phyloP scores from a whole-genome alignment of 1,140 invertebrate species.

The Drosophila kepulauana region DNA sequence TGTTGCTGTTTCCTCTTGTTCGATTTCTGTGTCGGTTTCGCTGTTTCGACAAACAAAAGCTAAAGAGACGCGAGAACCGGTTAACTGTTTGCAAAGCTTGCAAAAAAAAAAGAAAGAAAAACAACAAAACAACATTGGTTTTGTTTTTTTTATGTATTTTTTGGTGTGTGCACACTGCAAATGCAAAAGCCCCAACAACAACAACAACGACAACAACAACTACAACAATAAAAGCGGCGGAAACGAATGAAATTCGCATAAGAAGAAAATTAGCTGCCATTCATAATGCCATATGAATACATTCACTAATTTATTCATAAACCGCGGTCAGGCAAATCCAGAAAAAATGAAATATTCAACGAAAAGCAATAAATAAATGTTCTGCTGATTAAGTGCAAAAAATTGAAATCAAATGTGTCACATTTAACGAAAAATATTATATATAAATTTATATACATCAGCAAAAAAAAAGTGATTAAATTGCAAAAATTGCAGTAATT shows the following conservation, averaged over 20 bases:
- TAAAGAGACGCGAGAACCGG: slow-evolving; percentile 47
- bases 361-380: slow-evolving; percentile 6
- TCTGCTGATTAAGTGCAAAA: slow-evolving; percentile 38
- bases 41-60: slow-evolving; percentile 48
- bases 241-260: slow-evolving; percentile 37
- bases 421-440: slow-evolving; percentile 17
- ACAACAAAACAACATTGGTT: slow-evolving; percentile 17
- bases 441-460: neutral
- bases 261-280: slow-evolving; percentile 47
- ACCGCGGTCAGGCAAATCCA: neutral
- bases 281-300: slow-evolving; percentile 32
- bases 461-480: slow-evolving; percentile 16
- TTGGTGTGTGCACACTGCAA: slow-evolving; percentile 42
- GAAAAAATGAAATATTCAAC: slow-evolving; percentile 3
- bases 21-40: slow-evolving; percentile 41
- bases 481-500: slow-evolving; percentile 22
- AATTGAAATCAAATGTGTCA: slow-evolving; percentile 19
- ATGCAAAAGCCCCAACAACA: slow-evolving; percentile 34
- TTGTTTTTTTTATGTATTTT: slow-evolving; percentile 37
- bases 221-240: slow-evolving; percentile 34
- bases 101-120: slow-evolving; percentile 36
- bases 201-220: neutral
- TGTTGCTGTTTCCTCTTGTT: slow-evolving; percentile 38
- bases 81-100: slow-evolving; percentile 53
- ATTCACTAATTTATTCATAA: slow-evolving; percentile 29